Base-by-base conservation (phyloP, 2,888 invertebrate species). In the Drosophila ustulata region DNA sequence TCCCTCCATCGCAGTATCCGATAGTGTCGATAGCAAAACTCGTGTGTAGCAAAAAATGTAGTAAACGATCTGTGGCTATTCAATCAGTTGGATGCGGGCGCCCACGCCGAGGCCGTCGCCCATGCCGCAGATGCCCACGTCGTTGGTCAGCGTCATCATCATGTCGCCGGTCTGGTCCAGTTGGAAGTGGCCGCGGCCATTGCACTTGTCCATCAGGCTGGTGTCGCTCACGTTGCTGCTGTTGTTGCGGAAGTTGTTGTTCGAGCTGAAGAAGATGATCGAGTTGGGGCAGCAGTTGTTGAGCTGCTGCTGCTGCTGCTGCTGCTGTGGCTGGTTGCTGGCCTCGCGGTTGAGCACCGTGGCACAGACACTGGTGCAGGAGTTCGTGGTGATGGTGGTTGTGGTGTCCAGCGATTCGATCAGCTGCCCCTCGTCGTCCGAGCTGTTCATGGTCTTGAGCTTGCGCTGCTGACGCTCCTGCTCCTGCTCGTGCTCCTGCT, bases 351-450 rank as follows among this genome's bases (percentile, higher is more conserved):
- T 69, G 0, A 83, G 18, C 11, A 82, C 43, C 3, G 88, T 89
- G 61, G 89, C 69, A 68, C 75, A 89, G 3, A 89, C 56, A 37
- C 76, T 80, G 4, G 76, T 70, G 13, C 52, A 64, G 4, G 72
- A 71, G 51, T 58, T 85, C 25, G 75, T 85, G 0, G 80, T 87
- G 3, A 85, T 85, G 25, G 75, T 78, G 25, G 84, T 85, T 8
- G 81, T 86, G 0, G 89, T 89, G 3, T 87, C 68, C n/a, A 87
- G 62, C 7, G 76, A 75, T 55, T 89, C 90, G 18, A 89, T 58
- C 4, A 87, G 43, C 23, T 79, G 75, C 0, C 81, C 90, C 32
- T 89, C 85, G 1, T 87, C 89, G 4, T 89, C 90, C 1, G 62
- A 65, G 3, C 28, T 58, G 11, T 13, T 23, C 3, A 25, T 9